A percentile compares a stretch with the other conserved stretches of the same genome.
These are phyloP conservation scores for Muscidifurax raptorellus DNA, from an alignment of 1,140 invertebrate species.

Conservation along the genomic window DNA sequence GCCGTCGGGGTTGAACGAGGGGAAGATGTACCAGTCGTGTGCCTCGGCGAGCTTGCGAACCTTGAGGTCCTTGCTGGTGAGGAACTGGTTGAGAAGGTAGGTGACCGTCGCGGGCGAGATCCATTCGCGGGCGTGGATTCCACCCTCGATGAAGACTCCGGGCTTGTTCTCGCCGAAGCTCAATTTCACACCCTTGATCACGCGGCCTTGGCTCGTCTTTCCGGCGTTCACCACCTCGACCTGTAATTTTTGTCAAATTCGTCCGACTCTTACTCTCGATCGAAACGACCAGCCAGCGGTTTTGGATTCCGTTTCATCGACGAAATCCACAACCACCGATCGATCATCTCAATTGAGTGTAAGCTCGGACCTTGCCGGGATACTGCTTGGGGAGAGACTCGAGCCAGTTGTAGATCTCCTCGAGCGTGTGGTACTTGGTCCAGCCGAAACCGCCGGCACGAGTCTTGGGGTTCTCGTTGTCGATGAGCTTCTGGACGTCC, in stretches of 20 bases:
- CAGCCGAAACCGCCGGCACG: slow-evolving; percentile 63
- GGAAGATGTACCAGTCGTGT: slow-evolving; percentile 84
- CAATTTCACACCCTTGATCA: slow-evolving; percentile 79
- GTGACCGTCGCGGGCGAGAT: slow-evolving; percentile 82
- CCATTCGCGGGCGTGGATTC: slow-evolving; percentile 88
- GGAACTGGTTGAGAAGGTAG: slow-evolving; percentile 80
- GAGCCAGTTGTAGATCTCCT: slow-evolving; percentile 74
- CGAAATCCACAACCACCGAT: too few species aligned
- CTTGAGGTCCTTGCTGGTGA: slow-evolving; percentile 74
- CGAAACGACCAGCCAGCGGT: too few species aligned
- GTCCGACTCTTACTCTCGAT: too few species aligned
- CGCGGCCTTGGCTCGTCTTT: slow-evolving; percentile 76
- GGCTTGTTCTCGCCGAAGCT: slow-evolving; percentile 71
- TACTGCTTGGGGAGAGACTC: slow-evolving; percentile 71
- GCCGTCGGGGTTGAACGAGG: slow-evolving; percentile 86
- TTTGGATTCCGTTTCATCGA: too few species aligned
- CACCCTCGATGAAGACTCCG: slow-evolving; percentile 78
- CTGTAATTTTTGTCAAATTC: background rate
- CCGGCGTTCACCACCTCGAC: slow-evolving; percentile 77
- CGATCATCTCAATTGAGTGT: too few species aligned
- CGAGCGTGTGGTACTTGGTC: slow-evolving; percentile 74
- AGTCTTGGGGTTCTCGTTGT: slow-evolving; percentile 57
- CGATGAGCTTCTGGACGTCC: slow-evolving; percentile 67
- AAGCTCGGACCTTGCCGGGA: slow-evolving; percentile 66
- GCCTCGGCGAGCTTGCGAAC: slow-evolving; percentile 75